Conservation (phyloP, 2,113 vertebrate species). For the Nycticebus coucang region DNA sequence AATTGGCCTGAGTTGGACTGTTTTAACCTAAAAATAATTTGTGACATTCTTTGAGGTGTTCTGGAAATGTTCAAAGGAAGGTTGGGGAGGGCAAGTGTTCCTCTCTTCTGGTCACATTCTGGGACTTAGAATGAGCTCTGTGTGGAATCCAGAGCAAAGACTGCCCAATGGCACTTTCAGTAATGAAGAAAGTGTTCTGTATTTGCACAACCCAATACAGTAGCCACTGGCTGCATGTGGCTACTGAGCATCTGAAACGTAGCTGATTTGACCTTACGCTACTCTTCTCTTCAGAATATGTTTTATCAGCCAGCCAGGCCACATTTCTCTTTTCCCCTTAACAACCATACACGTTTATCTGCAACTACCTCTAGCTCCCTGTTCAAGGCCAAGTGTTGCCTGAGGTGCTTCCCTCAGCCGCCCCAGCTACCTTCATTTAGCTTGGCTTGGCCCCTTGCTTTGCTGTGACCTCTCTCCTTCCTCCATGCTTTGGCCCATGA, state of each 20-base stretch:
- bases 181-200: neutral
- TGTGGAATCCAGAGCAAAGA: neutral
- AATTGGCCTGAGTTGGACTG: constrained; percentile 12
- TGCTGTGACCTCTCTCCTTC: neutral
- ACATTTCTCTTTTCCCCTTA: neutral
- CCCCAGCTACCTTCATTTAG: neutral
- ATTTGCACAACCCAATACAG: neutral
- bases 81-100: neutral
- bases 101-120: neutral
- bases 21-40: constrained; percentile 39
- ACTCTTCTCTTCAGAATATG: neutral
- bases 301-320: neutral
- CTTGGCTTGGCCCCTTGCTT: neutral
- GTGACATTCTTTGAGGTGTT: neutral
- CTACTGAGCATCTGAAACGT: neutral
- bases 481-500: neutral
- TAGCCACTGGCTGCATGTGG: neutral
- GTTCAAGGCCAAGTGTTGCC: neutral
- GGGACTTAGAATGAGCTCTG: neutral
- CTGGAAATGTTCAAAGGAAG: neutral
- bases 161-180: neutral
- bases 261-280: neutral
- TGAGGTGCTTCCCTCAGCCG: neutral
- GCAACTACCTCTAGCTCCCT: neutral
- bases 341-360: neutral